Conservation (phyloP, 2,797 vertebrate genomes). For the Sebastes elongatus region DNA sequence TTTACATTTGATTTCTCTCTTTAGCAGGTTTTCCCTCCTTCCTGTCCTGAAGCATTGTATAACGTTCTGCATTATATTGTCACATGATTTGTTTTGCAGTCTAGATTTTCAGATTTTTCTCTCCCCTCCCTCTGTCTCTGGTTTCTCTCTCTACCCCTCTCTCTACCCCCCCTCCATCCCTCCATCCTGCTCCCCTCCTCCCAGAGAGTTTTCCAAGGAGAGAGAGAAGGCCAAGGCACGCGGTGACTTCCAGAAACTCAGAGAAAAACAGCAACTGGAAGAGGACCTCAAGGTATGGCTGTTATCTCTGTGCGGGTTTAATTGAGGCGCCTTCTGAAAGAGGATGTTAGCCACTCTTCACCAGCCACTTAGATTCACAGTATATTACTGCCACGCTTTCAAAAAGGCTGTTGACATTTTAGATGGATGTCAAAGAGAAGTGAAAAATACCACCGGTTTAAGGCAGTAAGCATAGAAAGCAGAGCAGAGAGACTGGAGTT, state of each 20-base stretch:
- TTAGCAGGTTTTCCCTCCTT: slow-evolving; percentile 55
- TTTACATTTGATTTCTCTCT: slow-evolving; percentile 24
- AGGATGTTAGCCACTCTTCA: background rate
- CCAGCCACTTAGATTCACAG: background rate
- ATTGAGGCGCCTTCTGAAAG: background rate
- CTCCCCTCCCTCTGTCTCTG: slow-evolving; percentile 4
- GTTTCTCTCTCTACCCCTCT: slow-evolving; percentile 4
- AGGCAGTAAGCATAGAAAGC: background rate
- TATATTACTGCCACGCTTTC: background rate
- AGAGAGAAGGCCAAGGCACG: slow-evolving; percentile 98
- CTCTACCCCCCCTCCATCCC: slow-evolving; percentile 48
- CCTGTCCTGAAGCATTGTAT: background rate
- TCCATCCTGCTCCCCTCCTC: slow-evolving; percentile 26
- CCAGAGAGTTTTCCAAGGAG: slow-evolving; percentile 98
- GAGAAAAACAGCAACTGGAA: slow-evolving; percentile 97
- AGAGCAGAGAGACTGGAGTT: background rate
- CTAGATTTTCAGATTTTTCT: slow-evolving; percentile 68
- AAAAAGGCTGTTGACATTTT: background rate
- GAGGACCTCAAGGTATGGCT: slow-evolving; percentile 88
- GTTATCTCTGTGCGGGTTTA: background rate
- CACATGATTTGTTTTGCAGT: slow-evolving; percentile 15
- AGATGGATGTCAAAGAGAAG: background rate
- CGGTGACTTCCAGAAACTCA: slow-evolving; percentile 96
- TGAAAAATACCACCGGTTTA: background rate
- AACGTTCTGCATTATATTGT: background rate